These are phyloP conservation scores for Benthosema pterotum DNA, from an alignment of 2,797 vertebrate genomes.

Conservation along the genomic window DNA sequence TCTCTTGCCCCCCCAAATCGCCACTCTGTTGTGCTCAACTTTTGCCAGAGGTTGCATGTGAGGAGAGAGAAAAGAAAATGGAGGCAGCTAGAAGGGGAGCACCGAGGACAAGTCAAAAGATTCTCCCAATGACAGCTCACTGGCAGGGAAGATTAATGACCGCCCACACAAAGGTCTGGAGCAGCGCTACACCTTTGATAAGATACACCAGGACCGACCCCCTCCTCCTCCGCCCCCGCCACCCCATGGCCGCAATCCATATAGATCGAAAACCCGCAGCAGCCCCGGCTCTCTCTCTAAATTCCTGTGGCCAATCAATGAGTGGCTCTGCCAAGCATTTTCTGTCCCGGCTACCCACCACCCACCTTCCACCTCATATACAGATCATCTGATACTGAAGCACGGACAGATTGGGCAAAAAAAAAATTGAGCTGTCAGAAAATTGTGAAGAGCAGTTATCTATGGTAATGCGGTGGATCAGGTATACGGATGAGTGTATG, in stretches of 20 bases:
- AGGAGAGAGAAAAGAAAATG: no score
- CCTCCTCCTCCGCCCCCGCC: no score
- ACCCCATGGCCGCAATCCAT: slow-evolving; percentile 60
- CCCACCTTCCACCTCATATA: slow-evolving; percentile 41
- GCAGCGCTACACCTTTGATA: slow-evolving; percentile 60
- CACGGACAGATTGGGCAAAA: slow-evolving; percentile 38
- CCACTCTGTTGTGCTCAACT: no score
- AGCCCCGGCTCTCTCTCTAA: slow-evolving; percentile 43
- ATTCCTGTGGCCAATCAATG: slow-evolving; percentile 65
- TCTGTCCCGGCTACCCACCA: slow-evolving; percentile 11
- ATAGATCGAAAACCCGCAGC: slow-evolving; percentile 52
- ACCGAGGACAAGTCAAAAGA: slow-evolving; percentile 34
- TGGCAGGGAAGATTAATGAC: slow-evolving; percentile 75
- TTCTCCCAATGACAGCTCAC: slow-evolving; percentile 51
- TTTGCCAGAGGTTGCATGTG: slow-evolving; percentile 11
- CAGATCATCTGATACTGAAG: slow-evolving; percentile 54
- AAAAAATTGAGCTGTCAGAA: slow-evolving; percentile 60
- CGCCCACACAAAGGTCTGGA: slow-evolving; percentile 58
- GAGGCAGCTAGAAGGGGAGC: slow-evolving; percentile 11
- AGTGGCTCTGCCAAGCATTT: slow-evolving; percentile 33
- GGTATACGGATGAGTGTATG: slow-evolving; percentile 16
- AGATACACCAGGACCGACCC: slow-evolving; percentile 45
- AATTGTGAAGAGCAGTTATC: slow-evolving; percentile 50
- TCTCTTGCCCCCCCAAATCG: no score
- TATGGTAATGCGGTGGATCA: slow-evolving; percentile 49